phyloP scores from a whole-genome alignment of 2,113 vertebrate species.

The Perca schrenkii region DNA sequence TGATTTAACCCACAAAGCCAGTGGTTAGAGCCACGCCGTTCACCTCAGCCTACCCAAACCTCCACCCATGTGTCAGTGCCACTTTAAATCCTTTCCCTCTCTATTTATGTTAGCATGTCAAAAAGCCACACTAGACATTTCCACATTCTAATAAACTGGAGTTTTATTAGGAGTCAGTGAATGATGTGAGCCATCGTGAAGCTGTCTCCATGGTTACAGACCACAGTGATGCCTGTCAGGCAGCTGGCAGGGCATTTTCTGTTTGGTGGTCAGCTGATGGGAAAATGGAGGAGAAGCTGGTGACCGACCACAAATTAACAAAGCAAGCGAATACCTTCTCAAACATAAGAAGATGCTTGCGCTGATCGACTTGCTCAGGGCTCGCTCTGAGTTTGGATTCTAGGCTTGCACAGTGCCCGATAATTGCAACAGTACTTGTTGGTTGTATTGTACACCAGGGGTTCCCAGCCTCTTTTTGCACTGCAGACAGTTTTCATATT shows the following conservation, averaged over 20 bases:
- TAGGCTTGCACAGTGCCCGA: not conserved
- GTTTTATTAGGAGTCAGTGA: constrained; percentile 68
- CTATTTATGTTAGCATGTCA: constrained; percentile 73
- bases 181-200: constrained; percentile 48
- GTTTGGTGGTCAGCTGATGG: constrained; percentile 57
- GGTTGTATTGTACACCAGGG: not conserved
- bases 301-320: constrained; percentile 13
- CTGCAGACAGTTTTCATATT: not conserved
- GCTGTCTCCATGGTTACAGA: constrained; percentile 63
- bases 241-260: constrained; percentile 45
- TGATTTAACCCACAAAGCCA: constrained; percentile 62
- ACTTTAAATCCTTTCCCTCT: constrained; percentile 60
- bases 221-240: constrained; percentile 65
- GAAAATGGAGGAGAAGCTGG: constrained; percentile 20
- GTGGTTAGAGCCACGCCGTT: constrained; percentile 15
- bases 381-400: not conserved
- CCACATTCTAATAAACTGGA: constrained; percentile 70
- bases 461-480: not conserved
- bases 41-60: constrained; percentile 45
- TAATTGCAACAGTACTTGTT: not conserved
- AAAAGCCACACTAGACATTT: constrained; percentile 73
- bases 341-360: constrained; percentile 24
- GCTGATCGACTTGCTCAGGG: not conserved
- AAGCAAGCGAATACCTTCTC: constrained; percentile 12
- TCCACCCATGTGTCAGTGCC: constrained; percentile 56